Percentiles rank a stretch among this genome's conserved stretches.
phyloP scores from a whole-genome alignment of 2,113 vertebrate genomes.

The Ploceus nigricollis region DNA sequence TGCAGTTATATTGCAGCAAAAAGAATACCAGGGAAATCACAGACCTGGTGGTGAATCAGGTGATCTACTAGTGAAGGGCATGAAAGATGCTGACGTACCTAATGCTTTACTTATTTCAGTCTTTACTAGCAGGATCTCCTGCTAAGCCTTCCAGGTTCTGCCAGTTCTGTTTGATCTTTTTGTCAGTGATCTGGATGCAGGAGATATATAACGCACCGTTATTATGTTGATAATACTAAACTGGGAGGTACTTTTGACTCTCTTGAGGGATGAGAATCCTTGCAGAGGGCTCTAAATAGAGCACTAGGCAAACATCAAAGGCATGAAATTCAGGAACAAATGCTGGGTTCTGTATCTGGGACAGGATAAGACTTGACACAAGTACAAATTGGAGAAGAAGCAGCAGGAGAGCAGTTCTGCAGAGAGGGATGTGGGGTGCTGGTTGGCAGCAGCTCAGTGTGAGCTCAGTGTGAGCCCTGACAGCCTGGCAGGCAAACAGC shows the following conservation, averaged over 20 bases:
- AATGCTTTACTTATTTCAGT: background rate
- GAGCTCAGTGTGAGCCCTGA: background rate
- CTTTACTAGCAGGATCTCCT: background rate
- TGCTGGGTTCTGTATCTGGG: background rate
- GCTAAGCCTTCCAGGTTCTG: background rate
- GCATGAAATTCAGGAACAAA: background rate
- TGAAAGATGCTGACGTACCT: background rate
- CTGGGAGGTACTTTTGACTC: background rate
- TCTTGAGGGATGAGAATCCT: background rate
- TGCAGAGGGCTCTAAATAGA: background rate
- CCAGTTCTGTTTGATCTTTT: background rate
- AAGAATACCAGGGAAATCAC: background rate
- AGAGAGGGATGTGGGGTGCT: background rate
- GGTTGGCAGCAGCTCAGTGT: rapidly evolving
- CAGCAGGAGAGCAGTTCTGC: background rate
- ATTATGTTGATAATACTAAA: background rate
- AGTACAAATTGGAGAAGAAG: background rate
- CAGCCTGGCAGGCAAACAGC: background rate
- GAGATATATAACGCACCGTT: background rate
- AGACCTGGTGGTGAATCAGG: background rate
- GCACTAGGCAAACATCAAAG: background rate
- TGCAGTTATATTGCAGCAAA: background rate
- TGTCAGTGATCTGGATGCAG: background rate
- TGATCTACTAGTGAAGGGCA: background rate
- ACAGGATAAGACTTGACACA: background rate